phyloP scores from a whole-genome alignment of 2,113 vertebrate genomes.

The Channa argus region DNA sequence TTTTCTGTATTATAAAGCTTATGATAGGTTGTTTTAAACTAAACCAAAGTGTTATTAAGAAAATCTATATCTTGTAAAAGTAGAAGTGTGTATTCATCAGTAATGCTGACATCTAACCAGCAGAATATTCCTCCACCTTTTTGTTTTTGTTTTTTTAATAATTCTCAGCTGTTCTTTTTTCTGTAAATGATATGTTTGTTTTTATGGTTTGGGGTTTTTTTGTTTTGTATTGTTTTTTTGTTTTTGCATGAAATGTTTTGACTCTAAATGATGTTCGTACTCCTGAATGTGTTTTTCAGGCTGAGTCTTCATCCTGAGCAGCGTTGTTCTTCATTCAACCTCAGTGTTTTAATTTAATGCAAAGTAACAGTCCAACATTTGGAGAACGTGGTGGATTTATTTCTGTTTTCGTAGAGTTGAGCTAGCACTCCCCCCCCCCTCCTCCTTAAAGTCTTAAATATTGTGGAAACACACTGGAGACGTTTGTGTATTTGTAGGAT shows the following conservation, averaged over 20 bases:
- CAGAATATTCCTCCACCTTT: conserved; percentile 69
- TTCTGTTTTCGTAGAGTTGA: background rate
- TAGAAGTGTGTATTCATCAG: conserved; percentile 71
- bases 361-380: conserved; percentile 5
- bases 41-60: conserved; percentile 84
- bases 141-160: conserved; percentile 69
- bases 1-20: conserved; percentile 71
- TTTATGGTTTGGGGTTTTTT: background rate
- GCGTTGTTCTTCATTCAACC: background rate
- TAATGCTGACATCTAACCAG: conserved; percentile 74
- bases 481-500: too few species aligned
- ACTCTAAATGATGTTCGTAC: conserved; percentile 9
- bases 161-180: conserved; percentile 41
- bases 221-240: conserved; percentile 1
- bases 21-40: conserved; percentile 80
- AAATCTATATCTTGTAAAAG: conserved; percentile 74
- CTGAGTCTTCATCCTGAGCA: conserved; percentile 20
- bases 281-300: conserved; percentile 28
- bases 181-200: conserved; percentile 31
- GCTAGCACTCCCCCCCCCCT: conserved; percentile 1
- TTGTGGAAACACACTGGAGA: too few species aligned
- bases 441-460: background rate
- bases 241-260: conserved; percentile 56
- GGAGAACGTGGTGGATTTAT: background rate
- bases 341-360: background rate